Conservation (phyloP, 2,888 invertebrate species). For the Adela reaumurella region DNA sequence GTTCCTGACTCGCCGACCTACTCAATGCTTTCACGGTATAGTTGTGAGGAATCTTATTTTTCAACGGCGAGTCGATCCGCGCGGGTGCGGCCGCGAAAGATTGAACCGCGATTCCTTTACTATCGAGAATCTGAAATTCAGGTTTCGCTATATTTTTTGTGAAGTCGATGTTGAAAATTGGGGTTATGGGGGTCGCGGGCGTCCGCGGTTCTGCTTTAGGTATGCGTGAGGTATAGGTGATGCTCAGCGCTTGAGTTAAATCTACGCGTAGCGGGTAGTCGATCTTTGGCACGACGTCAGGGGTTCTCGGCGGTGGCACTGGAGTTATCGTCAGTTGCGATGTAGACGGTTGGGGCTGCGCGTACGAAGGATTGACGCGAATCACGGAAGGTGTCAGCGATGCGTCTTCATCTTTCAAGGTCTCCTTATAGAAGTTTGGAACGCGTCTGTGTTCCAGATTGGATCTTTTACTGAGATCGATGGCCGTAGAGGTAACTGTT, state of each 20-base stretch:
- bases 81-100: slow-evolving; percentile 17
- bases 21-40: not conserved
- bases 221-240: slow-evolving; percentile 10
- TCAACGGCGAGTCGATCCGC: not conserved
- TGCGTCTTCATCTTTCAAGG: slow-evolving; percentile 26
- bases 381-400: slow-evolving; percentile 34
- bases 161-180: slow-evolving; percentile 47
- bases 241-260: slow-evolving; percentile 14
- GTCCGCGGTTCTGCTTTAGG: slow-evolving; percentile 14
- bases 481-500: slow-evolving; percentile 26
- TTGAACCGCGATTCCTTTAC: not conserved
- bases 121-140: slow-evolving; percentile 38
- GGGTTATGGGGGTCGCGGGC: slow-evolving; percentile 23
- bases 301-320: slow-evolving; percentile 23
- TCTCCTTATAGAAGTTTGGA: slow-evolving; percentile 47
- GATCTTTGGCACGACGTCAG: slow-evolving; percentile 22
- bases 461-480: slow-evolving; percentile 32
- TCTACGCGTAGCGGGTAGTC: slow-evolving; percentile 17
- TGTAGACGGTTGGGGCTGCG: slow-evolving; percentile 41
- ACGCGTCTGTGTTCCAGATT: slow-evolving; percentile 21
- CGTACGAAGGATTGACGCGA: slow-evolving; percentile 34
- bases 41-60: not conserved
- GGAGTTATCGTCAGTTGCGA: slow-evolving; percentile 17
- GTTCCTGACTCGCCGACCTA: not conserved
- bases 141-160: slow-evolving; percentile 34